These are phyloP conservation scores for Rhynchophorus ferrugineus DNA, from an alignment of 1,140 invertebrate genomes.

Conservation along the genomic window DNA sequence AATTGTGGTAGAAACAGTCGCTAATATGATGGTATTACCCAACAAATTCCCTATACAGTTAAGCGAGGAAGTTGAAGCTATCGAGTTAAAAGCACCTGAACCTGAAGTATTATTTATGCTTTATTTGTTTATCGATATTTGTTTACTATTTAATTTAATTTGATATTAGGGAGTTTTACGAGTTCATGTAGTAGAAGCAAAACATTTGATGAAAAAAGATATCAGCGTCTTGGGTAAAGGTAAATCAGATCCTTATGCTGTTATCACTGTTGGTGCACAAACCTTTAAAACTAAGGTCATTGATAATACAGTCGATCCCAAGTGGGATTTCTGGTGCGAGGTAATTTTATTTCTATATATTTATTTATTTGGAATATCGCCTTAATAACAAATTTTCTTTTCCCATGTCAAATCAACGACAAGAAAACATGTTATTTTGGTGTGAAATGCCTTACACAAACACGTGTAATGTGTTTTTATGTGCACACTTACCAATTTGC, in stretches of 20 bases:
- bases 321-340: slow-evolving; percentile 93
- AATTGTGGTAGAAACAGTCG: slow-evolving; percentile 86
- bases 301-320: slow-evolving; percentile 84
- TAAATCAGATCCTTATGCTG: slow-evolving; percentile 91
- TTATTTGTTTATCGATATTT: not conserved
- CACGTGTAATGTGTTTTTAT: no score
- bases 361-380: not conserved
- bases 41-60: slow-evolving; percentile 87
- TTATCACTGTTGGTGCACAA: slow-evolving; percentile 80
- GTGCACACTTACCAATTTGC: no score
- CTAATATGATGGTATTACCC: slow-evolving; percentile 83
- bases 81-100: slow-evolving; percentile 74
- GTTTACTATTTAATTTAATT: not conserved
- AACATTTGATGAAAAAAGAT: slow-evolving; percentile 87
- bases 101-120: slow-evolving; percentile 60
- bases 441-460: no score
- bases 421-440: no score
- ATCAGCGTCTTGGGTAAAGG: slow-evolving; percentile 86
- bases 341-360: slow-evolving; percentile 46
- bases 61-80: slow-evolving; percentile 68
- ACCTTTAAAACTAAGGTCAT: slow-evolving; percentile 83
- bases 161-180: slow-evolving; percentile 65
- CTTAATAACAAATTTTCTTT: no score
- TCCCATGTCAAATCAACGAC: no score
- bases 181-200: slow-evolving; percentile 86